phyloP scores from a whole-genome alignment of 1,140 invertebrate genomes.

The Drosophila sechellia region DNA sequence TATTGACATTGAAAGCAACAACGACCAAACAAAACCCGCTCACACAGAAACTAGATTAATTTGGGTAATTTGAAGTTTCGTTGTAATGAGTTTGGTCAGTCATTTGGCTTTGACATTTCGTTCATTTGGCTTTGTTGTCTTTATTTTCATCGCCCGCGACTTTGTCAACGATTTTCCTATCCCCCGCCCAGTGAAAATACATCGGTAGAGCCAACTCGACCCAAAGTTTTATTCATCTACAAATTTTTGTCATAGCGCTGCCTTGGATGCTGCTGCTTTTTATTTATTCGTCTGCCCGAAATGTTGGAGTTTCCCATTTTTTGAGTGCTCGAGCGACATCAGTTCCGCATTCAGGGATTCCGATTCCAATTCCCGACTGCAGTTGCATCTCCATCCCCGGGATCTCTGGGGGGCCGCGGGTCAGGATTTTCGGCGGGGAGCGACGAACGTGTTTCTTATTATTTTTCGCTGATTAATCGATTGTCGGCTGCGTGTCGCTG shows the following conservation, averaged over 20 bases:
- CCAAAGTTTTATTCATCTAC: conserved; percentile 54
- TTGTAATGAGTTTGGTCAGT: conserved; percentile 81
- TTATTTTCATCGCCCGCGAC: conserved; percentile 54
- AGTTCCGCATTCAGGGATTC: conserved; percentile 74
- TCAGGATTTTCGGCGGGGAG: conserved; percentile 6
- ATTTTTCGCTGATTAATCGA: conserved; percentile 82
- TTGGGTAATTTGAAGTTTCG: conserved; percentile 78
- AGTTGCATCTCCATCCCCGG: conserved; percentile 34
- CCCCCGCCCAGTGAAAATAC: conserved; percentile 11
- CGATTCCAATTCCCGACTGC: conserved; percentile 20
- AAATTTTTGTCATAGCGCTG: conserved; percentile 38
- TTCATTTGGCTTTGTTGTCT: conserved; percentile 62
- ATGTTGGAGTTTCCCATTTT: conserved; percentile 69
- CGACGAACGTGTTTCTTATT: conserved; percentile 75
- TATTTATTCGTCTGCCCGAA: conserved; percentile 72
- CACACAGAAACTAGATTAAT: conserved; percentile 79
- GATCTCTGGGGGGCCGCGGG: conserved; percentile 6
- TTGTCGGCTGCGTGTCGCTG: conserved; percentile 80
- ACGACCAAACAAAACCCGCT: conserved; percentile 21
- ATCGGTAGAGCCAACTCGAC: neutral
- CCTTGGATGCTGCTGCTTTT: conserved; percentile 49
- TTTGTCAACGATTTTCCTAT: conserved; percentile 35
- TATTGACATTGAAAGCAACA: conserved; percentile 71
- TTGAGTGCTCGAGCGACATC: conserved; percentile 40
- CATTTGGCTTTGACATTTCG: conserved; percentile 75